Evolutionary conservation across 37 sponge, comb jelly and placozoan species (phyloP).

Genomic region (Eunapius fragilis): DNA sequence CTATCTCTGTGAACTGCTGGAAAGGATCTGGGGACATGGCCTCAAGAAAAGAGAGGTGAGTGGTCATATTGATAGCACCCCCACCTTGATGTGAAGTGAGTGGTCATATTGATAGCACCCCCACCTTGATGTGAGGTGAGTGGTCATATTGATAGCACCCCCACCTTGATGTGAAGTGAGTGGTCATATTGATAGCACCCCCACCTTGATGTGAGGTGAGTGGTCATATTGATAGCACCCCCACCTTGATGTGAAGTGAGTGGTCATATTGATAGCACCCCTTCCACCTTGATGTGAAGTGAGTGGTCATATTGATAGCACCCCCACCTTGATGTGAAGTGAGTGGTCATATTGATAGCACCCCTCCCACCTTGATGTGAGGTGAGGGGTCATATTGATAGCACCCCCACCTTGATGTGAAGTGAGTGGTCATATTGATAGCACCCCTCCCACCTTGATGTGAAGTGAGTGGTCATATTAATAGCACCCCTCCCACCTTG

Average conservation of each 20-base stretch:
- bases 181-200: not conserved
- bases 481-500: not conserved
- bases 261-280: not conserved
- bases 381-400: slow-evolving; percentile 11
- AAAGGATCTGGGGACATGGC: slow-evolving; percentile 95
- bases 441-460: not conserved
- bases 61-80: not conserved
- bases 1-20: slow-evolving; percentile 90
- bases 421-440: slow-evolving; percentile 10
- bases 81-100: not conserved
- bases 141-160: not conserved
- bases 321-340: slow-evolving; percentile 21
- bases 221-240: no score
- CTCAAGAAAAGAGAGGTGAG: slow-evolving; percentile 77
- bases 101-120: not conserved
- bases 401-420: not conserved
- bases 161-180: slow-evolving; percentile 37
- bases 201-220: not conserved
- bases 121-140: slow-evolving; percentile 37
- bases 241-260: no score
- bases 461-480: slow-evolving; percentile 35
- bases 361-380: slow-evolving; percentile 4
- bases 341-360: not conserved
- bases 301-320: not conserved
- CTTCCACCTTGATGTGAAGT: slow-evolving; percentile 32